Evolutionary conservation across 2,797 vertebrate species (phyloP), one percentile per base, ranked within the genome.

Genomic region (Pseudochirops cupreus): DNA sequence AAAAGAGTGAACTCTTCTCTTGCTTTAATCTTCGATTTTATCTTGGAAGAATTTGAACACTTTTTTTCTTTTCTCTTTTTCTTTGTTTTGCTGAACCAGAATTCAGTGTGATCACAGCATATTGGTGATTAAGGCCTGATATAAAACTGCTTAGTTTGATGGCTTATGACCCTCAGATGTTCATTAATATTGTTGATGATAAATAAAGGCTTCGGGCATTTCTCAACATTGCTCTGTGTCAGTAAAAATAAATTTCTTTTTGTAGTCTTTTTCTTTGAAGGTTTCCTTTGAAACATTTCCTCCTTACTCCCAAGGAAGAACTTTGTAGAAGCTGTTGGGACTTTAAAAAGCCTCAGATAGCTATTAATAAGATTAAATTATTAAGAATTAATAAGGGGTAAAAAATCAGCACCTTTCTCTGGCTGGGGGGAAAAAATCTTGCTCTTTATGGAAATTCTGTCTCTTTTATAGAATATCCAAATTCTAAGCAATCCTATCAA

Each of bases 51-150:
- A 91, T 67, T 97, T 96, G 94, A 91, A 91, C 62, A 95, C 33
- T 87, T 87, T 50, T 82, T 50, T 26, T 53, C 97, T 56, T 95
- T 56, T 96, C 93, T 97, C 89, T 96, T 54, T 94, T 56, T 94
- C 95, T 97, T 95, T 96, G 90, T 96, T 92, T 91, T 87, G 74
- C 18, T 94, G 93, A 94, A 67, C 93, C 62, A 95, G 95, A 96
- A 96, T 97, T 96, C 97, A 98, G 97, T 95, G 96, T 67, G 91
- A 94, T 97, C 95, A 96, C 94, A 93, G 57, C 96, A 94, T 93
- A 94, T 97, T 94, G 97, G 96, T 97, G 93, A 97, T 97, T 96
- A 98, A 97, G 91, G 39, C 39, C 21, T 50, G 7, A 87, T 50
- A 91, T 96, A 95, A 97, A 96, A 74, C 92, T 94, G 93, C 92